Base-by-base conservation (phyloP, 2,113 vertebrate species). In the Trichechus manatus region DNA sequence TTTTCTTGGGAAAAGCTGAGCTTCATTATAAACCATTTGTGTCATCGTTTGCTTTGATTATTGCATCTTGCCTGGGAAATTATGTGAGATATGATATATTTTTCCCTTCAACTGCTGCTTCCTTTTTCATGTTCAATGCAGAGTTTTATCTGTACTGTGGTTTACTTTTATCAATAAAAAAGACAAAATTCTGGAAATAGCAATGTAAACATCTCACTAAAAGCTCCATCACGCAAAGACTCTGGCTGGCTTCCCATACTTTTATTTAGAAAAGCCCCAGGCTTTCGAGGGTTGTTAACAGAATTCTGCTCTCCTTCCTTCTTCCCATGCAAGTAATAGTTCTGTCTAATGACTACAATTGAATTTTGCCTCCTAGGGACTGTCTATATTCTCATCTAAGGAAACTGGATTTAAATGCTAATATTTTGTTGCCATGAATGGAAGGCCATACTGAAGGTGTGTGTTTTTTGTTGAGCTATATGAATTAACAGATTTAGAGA, bases 141-240 rank as follows among this genome's bases (percentile, higher is more conserved):
- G 29, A 66, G 63, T 64, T 92, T 93, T 80, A 42, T 70, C 70
- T 88, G 22, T 50, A 85, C 29, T 59, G 56, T 77, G 27, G 27
- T n/a, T 95, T 61, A 53, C 33, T 88, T 31, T 74, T 9, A 86
- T 79, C 53, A 91, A 93, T 77, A 64, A 72, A 78, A 93, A 70
- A 66, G 56, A 61, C 2, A 20, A 44, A 61, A 61, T 53, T 89
- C 33, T 92, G 36, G n/a, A 86, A 70, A 77, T 22, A 75, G 44
- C 27, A 56, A 92, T 14, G 6, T n/a, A 95, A 84, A 70, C 17
- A 74, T 87, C 36, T 2, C 53, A 70, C 64, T 39, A 33, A 87
- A 93, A 80, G 5, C 36, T 87, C 33, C 29, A 64, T 27, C 59
- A 81, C 15, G 81, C 5, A 53, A 84, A 75, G 20, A 31, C 3